A percentile compares a stretch with the other conserved stretches of the same genome.
Evolutionary conservation across 2,113 vertebrate species (phyloP).

Genomic region (Phoxinus phoxinus): DNA sequence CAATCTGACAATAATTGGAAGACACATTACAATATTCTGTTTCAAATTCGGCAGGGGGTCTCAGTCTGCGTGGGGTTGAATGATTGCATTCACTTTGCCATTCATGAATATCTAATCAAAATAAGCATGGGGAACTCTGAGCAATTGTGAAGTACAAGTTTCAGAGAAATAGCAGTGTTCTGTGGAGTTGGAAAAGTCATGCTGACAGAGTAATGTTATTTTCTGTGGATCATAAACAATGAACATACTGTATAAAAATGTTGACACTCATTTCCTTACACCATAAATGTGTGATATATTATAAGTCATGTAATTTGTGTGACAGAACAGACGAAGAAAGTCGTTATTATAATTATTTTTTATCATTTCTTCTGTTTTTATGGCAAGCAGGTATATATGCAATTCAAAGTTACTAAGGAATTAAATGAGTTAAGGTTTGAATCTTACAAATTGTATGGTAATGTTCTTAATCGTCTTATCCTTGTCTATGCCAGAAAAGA

Average conservation of each 20-base stretch:
- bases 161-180: neutral
- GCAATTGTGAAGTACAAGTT: neutral
- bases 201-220: neutral
- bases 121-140: neutral
- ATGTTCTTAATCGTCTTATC: no score
- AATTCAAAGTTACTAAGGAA: no score
- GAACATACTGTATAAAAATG: neutral
- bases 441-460: no score
- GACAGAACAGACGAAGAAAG: no score
- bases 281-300: no score
- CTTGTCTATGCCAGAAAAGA: no score
- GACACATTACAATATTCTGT: neutral
- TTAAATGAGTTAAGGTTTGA: no score
- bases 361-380: no score
- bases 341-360: no score
- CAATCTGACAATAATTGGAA: neutral
- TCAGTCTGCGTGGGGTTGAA: neutral
- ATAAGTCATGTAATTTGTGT: no score
- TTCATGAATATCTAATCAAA: neutral
- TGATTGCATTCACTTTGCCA: neutral
- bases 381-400: no score
- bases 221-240: neutral
- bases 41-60: no score
- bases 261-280: neutral
- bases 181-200: neutral